Base-by-base conservation (phyloP, 2,113 vertebrate species). In the Manacus vitellinus region DNA sequence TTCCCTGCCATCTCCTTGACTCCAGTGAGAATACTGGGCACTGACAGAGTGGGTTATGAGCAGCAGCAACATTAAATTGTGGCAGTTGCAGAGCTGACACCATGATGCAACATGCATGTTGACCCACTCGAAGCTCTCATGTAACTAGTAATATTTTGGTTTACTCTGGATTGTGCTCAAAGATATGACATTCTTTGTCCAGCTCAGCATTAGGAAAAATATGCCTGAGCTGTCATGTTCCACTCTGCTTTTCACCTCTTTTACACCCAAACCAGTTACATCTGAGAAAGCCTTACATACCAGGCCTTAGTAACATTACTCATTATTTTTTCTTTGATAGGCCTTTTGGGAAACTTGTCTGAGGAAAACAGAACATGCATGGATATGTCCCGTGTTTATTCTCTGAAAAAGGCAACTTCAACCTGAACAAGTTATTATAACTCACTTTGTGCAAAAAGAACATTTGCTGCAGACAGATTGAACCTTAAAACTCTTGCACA, bases 81-180 rank as follows among this genome's bases (percentile, higher is more conserved):
- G 21, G 35, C 37, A 85, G 33, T 28, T 67, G 37, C 10, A 49
- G 59, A 80, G 24, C 8, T 23, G n/a, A 6, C 19, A 85, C 4
- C 31, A 7, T 10, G 13, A 5, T 27, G 3, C 14, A 46, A 2
- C 0, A 1, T 39, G 31, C 17, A 23, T 10, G 5, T 2, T 18
- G n/a, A 39, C 30, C 10, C 27, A 56, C 23, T 35, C 21, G 10
- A 37, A 27, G 9, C 2, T 59, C 12, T 68, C 20, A 14, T 19
- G 4, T 14, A 77, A 19, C 6, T 8, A 20, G 22, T 6, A 62
- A 28, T 11, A 51, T 54, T 62, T 85, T 0, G 0, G 3, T 27
- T 77, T 88, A 15, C 41, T 70, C 23, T 54, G 25, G 8, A 17
- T 12, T 51, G 15, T 43, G 2, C 6, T 37, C 3, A 3, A 59